Percentiles rank a stretch among this genome's conserved stretches.
phyloP scores from a whole-genome alignment of 2,113 vertebrate genomes.

The Collichthys lucidus region DNA sequence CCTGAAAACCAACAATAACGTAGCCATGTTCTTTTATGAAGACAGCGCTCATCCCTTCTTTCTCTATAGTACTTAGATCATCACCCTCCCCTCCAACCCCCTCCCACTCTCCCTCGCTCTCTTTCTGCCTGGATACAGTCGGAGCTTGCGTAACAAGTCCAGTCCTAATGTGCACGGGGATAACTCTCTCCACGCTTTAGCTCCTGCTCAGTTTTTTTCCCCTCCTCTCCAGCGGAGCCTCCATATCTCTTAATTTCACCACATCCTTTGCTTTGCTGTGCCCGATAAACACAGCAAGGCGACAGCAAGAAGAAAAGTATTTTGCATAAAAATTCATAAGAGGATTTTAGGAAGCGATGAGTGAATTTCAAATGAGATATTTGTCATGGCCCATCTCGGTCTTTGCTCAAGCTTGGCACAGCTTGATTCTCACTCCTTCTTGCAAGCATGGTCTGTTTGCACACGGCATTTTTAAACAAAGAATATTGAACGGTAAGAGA shows the following conservation, averaged over 20 bases:
- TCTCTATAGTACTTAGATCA: constrained; percentile 11
- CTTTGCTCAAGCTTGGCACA: constrained; percentile 22
- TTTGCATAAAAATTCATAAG: constrained; percentile 56
- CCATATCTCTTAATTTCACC: constrained; percentile 46
- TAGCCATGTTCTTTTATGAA: not conserved
- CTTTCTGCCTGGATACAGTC: constrained; percentile 59
- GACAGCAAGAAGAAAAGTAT: not conserved
- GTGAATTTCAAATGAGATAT: constrained; percentile 32
- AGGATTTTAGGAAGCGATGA: constrained; percentile 23
- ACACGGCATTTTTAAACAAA: constrained; percentile 12
- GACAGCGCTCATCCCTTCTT: not conserved
- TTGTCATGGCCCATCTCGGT: constrained; percentile 30
- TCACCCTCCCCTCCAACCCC: not conserved
- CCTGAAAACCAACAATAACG: not conserved
- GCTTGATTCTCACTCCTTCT: constrained; percentile 21
- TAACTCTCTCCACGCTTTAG: constrained; percentile 9
- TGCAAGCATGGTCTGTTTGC: constrained; percentile 8
- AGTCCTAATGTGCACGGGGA: constrained; percentile 38
- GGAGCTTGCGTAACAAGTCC: constrained; percentile 59
- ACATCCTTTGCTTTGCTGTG: constrained; percentile 48
- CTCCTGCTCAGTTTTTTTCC: not conserved
- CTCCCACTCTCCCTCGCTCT: not conserved
- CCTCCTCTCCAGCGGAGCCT: not conserved
- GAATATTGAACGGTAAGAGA: not conserved
- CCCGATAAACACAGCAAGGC: constrained; percentile 16